Evolutionary conservation across 2,888 invertebrate species (phyloP).

Genomic region (Rotaria magnacalcarata): DNA sequence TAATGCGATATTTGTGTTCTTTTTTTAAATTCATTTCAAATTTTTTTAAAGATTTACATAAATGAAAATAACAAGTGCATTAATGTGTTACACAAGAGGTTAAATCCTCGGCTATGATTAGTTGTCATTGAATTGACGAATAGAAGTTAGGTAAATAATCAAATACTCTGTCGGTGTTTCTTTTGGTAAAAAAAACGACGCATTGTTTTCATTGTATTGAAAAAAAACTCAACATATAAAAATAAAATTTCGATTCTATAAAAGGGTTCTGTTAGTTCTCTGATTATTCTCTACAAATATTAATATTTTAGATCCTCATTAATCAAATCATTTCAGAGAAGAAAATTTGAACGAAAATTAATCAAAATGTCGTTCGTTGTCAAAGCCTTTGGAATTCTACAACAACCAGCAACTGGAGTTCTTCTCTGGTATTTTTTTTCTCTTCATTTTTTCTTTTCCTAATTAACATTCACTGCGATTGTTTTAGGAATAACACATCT

Average conservation of each 20-base stretch:
- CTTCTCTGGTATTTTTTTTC: not conserved
- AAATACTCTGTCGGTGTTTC: not conserved
- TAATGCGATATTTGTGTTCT: too few species aligned
- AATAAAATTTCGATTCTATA: not conserved
- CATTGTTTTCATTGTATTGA: not conserved
- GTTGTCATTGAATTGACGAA: not conserved
- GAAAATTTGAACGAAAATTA: not conserved
- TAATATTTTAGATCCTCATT: not conserved
- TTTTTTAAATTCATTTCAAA: too few species aligned
- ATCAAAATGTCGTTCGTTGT: slow-evolving; percentile 2
- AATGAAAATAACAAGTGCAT: too few species aligned
- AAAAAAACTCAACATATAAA: not conserved
- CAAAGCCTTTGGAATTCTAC: not conserved
- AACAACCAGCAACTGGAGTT: not conserved
- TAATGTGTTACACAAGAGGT: too few species aligned
- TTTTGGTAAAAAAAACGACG: not conserved
- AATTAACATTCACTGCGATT: not conserved
- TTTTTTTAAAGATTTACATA: too few species aligned
- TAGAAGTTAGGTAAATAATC: not conserved
- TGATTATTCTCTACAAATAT: not conserved
- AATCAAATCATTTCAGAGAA: not conserved
- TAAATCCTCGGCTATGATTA: too few species aligned
- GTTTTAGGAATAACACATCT: not conserved
- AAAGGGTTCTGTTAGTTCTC: too few species aligned
- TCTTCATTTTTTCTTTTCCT: not conserved